Conservation (phyloP, 2,797 vertebrate genomes). For the Enteromius thamalakanensis region DNA sequence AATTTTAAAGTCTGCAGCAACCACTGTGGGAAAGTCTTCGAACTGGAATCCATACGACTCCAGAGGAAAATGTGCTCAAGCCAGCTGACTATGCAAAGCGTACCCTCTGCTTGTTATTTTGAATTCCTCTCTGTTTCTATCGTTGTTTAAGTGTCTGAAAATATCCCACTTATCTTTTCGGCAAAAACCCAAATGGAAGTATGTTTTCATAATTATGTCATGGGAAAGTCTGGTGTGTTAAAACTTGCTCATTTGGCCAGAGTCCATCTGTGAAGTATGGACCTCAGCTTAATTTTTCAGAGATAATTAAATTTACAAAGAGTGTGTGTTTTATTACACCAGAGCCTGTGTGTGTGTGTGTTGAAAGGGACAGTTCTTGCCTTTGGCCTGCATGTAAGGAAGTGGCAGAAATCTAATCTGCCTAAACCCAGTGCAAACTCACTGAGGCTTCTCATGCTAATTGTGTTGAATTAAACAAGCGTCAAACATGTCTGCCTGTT, state of each 20-base stretch:
- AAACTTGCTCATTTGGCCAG: constrained; percentile 24
- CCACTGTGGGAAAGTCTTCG: constrained; percentile 55
- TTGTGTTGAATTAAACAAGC: constrained; percentile 32
- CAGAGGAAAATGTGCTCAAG: constrained; percentile 45
- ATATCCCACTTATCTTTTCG: constrained; percentile 50
- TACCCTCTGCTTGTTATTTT: not conserved
- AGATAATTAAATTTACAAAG: constrained; percentile 61
- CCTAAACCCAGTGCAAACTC: constrained; percentile 42
- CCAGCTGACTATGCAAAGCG: constrained; percentile 64
- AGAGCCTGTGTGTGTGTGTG: constrained; percentile 52
- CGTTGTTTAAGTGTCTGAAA: constrained; percentile 54
- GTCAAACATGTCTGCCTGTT: constrained; percentile 24
- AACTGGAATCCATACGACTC: constrained; percentile 55
- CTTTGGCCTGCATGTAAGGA: constrained; percentile 10
- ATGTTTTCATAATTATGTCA: constrained; percentile 41
- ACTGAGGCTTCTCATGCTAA: constrained; percentile 46
- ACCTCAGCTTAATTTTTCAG: constrained; percentile 23
- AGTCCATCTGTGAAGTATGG: constrained; percentile 39
- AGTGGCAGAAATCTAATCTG: constrained; percentile 40
- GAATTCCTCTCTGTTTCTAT: constrained; percentile 21
- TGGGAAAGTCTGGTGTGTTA: constrained; percentile 17
- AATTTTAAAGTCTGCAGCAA: constrained; percentile 65
- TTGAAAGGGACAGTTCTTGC: constrained; percentile 48
- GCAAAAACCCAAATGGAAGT: constrained; percentile 16
- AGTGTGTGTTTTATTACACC: constrained; percentile 61